These are phyloP conservation scores for Xestoiulus laeticollis DNA, from an alignment of 2,888 invertebrate genomes.

Conservation along the genomic window DNA sequence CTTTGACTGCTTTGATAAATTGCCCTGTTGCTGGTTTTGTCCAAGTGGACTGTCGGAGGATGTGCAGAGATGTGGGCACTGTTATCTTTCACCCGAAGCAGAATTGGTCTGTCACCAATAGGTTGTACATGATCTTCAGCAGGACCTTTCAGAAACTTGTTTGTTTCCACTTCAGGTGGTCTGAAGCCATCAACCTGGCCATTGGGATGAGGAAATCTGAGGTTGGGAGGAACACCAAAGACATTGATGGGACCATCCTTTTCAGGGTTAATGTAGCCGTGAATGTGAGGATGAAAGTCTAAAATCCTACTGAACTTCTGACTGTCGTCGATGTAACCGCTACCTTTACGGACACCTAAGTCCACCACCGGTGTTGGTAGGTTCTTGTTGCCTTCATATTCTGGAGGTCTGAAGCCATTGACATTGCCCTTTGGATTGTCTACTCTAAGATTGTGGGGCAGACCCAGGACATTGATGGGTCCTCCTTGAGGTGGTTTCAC, in stretches of 20 bases:
- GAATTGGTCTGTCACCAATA: not conserved
- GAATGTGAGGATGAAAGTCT: slow-evolving; percentile 47
- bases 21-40: not conserved
- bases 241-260: slow-evolving; percentile 45
- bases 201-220: slow-evolving; percentile 44
- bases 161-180: slow-evolving; percentile 49
- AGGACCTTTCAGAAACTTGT: slow-evolving; percentile 42
- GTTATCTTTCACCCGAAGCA: not conserved
- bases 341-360: not conserved
- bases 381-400: not conserved
- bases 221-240: slow-evolving; percentile 38
- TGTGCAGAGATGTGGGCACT: not conserved
- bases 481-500: slow-evolving; percentile 34
- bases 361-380: slow-evolving; percentile 46
- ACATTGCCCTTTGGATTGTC: slow-evolving; percentile 23
- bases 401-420: slow-evolving; percentile 40
- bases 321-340: slow-evolving; percentile 44
- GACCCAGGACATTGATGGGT: slow-evolving; percentile 47
- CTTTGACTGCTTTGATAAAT: slow-evolving; percentile 3
- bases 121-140: slow-evolving; percentile 11
- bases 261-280: slow-evolving; percentile 48
- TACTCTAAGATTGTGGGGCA: slow-evolving; percentile 45
- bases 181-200: slow-evolving; percentile 50
- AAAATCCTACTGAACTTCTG: slow-evolving; percentile 42
- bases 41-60: not conserved